Percentiles rank a stretch among this genome's conserved stretches.
Conservation (phyloP, 2,888 invertebrate genomes). For the Euclidia mi region DNA sequence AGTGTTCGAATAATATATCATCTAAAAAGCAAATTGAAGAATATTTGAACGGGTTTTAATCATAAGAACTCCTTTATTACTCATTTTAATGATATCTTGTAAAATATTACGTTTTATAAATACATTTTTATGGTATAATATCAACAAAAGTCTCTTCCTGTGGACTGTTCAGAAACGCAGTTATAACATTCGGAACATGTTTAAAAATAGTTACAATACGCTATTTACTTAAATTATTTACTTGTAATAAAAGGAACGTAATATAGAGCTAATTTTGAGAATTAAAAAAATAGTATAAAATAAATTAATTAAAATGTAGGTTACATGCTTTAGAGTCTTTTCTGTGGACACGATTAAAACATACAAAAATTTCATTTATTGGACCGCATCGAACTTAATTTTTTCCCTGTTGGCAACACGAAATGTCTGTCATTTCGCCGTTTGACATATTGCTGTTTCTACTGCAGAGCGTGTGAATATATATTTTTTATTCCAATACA, state of each 20-base stretch:
- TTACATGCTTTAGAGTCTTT: background rate
- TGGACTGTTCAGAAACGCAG: conserved; percentile 6
- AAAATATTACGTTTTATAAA: conserved; percentile 1
- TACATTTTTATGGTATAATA: background rate
- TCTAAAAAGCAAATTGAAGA: background rate
- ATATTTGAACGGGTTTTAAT: background rate
- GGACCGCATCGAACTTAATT: too few relatives aligned
- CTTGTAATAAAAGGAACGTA: background rate
- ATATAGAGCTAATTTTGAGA: too few relatives aligned
- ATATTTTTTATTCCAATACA: too few relatives aligned
- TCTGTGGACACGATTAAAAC: conserved; percentile 5
- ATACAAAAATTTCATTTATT: conserved; percentile 6
- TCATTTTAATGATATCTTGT: conserved; percentile 9
- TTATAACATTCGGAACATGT: conserved; percentile 4
- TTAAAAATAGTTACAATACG: conserved; percentile 13
- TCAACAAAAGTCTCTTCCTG: conserved; percentile 12
- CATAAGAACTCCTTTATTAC: background rate
- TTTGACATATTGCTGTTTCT: too few relatives aligned
- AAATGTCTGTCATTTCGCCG: too few relatives aligned
- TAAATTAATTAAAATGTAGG: background rate
- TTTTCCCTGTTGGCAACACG: too few relatives aligned
- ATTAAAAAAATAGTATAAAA: too few relatives aligned
- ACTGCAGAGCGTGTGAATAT: too few relatives aligned
- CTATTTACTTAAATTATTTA: background rate
- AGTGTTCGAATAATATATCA: background rate